phyloP scores from a whole-genome alignment of 2,797 vertebrate genomes.

The Steatocranus sp. region DNA sequence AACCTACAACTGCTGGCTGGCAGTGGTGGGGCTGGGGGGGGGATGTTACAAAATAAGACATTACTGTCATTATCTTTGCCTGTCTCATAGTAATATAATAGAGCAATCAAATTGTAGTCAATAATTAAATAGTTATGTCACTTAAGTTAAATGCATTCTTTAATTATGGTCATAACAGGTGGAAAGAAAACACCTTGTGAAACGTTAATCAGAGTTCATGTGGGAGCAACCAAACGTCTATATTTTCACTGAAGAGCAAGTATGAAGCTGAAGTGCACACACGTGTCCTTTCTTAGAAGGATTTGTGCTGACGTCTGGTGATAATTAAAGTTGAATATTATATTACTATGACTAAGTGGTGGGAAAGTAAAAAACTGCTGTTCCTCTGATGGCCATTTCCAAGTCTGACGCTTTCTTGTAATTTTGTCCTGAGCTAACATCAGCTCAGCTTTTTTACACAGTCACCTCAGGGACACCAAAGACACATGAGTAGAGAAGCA shows the following conservation, averaged over 20 bases:
- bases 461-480: not conserved
- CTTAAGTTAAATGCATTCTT: not conserved
- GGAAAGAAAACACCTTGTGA: not conserved
- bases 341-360: not conserved
- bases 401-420: not conserved
- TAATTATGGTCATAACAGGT: not conserved
- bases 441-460: not conserved
- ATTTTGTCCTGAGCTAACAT: not conserved
- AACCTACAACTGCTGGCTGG: not conserved
- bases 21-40: accelerated
- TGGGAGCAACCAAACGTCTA: not conserved
- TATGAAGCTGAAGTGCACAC: not conserved
- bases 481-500: not conserved
- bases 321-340: not conserved
- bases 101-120: not conserved
- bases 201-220: not conserved
- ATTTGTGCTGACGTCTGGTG: not conserved
- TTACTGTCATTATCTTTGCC: not conserved
- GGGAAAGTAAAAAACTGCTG: not conserved
- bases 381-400: not conserved
- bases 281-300: not conserved
- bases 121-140: not conserved
- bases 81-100: not conserved
- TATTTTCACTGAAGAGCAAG: not conserved
- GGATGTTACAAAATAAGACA: not conserved